Base-by-base conservation (phyloP, 2,888 invertebrate species). In the Papilio protenor region DNA sequence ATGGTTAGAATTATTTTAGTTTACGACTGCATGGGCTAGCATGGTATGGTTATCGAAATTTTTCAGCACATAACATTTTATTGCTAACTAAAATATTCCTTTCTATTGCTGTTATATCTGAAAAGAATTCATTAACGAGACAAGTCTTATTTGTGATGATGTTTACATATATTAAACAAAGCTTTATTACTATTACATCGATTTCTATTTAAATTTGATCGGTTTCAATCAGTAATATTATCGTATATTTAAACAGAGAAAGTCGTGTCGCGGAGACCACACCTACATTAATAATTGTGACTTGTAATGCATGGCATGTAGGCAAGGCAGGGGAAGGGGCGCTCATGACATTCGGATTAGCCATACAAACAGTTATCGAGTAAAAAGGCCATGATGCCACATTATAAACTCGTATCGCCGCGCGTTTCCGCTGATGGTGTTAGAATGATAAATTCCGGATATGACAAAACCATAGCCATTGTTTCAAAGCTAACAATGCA, bases 361-460 rank as follows among this genome's bases (percentile, higher is more conserved):
- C 85, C 86, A 86, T 89, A 89, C 87, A 86, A 87, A 89, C 88
- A 88, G 88, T 92, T 90, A 90, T 87, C 81, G 87, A 86, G 91
- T 90, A 91, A 92, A 92, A 91, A 88, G 87, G 87, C 91, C 83
- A 91, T 94, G 91, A 92, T 90, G 88, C 86, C 89, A 90, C 87
- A 94, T 94, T 94, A 94, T 92, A 93, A 92, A 91, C 92, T 85
- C 94, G 92, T 94, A 94, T 91, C 91, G 88, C 88, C 87, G 86
- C 87, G 85, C 91, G 84, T 94, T 92, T 94, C 94, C 94, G 94
- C 87, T 86, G 93, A 94, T 94, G 94, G 93, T 90, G 93, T 88
- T 91, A 90, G 94, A 93, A 93, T 94, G 90, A 94, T 92, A 91
- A 93, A 92, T 90, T 91, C 92, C 91, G 93, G 93, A 94, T 92